Evolutionary conservation across 2,888 invertebrate genomes (phyloP).

Genomic region (Sturmia bella): DNA sequence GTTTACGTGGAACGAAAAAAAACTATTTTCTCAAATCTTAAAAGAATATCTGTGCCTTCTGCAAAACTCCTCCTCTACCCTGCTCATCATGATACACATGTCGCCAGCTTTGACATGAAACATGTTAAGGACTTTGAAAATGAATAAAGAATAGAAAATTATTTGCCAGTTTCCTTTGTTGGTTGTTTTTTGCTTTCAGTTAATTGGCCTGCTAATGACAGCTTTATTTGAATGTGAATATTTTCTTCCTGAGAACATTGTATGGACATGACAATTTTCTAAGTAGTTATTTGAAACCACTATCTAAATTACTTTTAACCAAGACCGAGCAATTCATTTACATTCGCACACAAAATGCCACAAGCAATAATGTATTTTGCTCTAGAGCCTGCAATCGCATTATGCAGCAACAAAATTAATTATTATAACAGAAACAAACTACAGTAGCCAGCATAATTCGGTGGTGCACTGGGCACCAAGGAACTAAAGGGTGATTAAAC

Average conservation of each 20-base stretch:
- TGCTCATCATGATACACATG: too few relatives aligned
- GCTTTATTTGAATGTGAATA: constrained; percentile 31
- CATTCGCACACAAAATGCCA: constrained; percentile 44
- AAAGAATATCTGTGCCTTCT: too few relatives aligned
- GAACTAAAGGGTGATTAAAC: too few relatives aligned
- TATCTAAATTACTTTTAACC: constrained; percentile 57
- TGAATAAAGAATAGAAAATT: neutral
- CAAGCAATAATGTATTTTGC: constrained; percentile 37
- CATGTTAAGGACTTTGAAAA: neutral
- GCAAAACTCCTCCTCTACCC: too few relatives aligned
- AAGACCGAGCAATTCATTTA: constrained; percentile 24
- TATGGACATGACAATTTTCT: constrained; percentile 33
- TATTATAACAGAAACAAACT: too few relatives aligned
- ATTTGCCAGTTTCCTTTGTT: constrained; percentile 24
- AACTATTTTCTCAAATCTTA: too few relatives aligned
- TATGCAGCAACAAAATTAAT: too few relatives aligned
- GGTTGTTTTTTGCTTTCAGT: constrained; percentile 8
- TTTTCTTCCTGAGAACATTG: constrained; percentile 1
- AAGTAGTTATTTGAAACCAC: constrained; percentile 39
- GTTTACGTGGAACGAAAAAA: too few relatives aligned
- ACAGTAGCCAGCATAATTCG: too few relatives aligned
- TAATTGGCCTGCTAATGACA: constrained; percentile 54
- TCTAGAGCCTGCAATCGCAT: neutral
- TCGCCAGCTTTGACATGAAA: neutral
- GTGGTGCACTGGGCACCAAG: too few relatives aligned